These are phyloP conservation scores for Coenonympha glycerion DNA, from an alignment of 2,888 invertebrate genomes.

Conservation along the genomic window DNA sequence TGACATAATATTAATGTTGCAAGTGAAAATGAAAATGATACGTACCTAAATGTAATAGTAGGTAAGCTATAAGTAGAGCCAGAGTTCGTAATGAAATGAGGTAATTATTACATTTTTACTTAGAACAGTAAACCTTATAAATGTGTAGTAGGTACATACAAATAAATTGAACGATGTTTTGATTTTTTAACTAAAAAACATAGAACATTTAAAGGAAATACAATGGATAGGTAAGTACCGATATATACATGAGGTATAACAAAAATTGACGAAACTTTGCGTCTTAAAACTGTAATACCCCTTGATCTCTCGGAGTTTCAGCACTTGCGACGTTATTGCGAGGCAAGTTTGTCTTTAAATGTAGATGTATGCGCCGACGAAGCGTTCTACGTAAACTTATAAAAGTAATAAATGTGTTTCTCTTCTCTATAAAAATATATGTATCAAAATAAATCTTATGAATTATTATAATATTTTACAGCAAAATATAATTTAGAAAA, in stretches of 20 bases:
- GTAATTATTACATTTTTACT: no score
- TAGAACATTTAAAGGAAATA: not conserved
- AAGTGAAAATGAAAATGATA: no score
- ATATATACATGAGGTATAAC: no score
- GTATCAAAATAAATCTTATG: not conserved
- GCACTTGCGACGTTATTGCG: conserved; percentile 2
- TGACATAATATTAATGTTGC: no score
- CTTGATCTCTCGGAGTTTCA: conserved; percentile 1
- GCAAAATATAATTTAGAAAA: not conserved
- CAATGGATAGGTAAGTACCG: no score
- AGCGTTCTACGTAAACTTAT: not conserved
- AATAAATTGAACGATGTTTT: no score
- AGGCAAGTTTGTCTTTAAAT: conserved; percentile 2
- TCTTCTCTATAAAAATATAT: not conserved
- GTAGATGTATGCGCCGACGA: not conserved
- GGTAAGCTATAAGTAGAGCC: no score
- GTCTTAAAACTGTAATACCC: conserved; percentile 1
- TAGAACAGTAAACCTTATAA: no score
- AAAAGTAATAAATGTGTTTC: not conserved
- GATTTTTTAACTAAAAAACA: no score
- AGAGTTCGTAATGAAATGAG: no score
- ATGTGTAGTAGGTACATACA: no score
- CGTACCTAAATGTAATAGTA: no score
- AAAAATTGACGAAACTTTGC: conserved; percentile 1
- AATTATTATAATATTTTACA: not conserved